Evolutionary conservation across 2,113 vertebrate genomes (phyloP).

Genomic region (Mormyrus iriodes): DNA sequence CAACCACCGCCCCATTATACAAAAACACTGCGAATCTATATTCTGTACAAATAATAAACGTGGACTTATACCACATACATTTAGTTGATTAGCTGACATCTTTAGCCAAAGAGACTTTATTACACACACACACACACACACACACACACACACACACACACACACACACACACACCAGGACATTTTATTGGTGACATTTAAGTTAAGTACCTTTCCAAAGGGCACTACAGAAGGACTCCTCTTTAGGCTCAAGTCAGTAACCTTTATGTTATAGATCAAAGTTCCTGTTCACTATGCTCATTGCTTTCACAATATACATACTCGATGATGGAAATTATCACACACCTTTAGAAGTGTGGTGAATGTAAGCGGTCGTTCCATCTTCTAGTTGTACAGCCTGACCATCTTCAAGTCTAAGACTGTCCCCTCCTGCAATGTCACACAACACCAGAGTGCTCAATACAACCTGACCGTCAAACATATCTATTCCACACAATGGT

Average conservation of each 20-base stretch:
- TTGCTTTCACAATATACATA: not conserved
- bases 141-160: too few species aligned
- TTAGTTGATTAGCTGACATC: not conserved
- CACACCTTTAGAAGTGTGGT: constrained; percentile 89
- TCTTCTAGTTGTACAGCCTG: constrained; percentile 95
- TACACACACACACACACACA: too few species aligned
- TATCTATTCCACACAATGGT: not conserved
- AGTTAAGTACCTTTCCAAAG: not conserved
- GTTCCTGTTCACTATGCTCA: not conserved
- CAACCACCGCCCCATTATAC: not conserved
- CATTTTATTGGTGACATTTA: not conserved
- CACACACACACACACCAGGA: not conserved
- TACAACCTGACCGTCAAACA: not conserved
- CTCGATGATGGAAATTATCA: not conserved
- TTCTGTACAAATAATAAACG: not conserved
- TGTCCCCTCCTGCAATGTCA: constrained; percentile 68
- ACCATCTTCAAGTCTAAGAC: constrained; percentile 88
- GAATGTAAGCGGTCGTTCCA: constrained; percentile 94
- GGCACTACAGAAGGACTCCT: not conserved
- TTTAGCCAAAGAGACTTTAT: not conserved
- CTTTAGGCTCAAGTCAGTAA: not conserved
- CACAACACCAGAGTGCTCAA: not conserved
- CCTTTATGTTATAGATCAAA: not conserved
- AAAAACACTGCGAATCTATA: not conserved
- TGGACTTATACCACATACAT: not conserved